Evolutionary conservation across 1,140 invertebrate species (phyloP).

Genomic region (Pseudoatta argentina): DNA sequence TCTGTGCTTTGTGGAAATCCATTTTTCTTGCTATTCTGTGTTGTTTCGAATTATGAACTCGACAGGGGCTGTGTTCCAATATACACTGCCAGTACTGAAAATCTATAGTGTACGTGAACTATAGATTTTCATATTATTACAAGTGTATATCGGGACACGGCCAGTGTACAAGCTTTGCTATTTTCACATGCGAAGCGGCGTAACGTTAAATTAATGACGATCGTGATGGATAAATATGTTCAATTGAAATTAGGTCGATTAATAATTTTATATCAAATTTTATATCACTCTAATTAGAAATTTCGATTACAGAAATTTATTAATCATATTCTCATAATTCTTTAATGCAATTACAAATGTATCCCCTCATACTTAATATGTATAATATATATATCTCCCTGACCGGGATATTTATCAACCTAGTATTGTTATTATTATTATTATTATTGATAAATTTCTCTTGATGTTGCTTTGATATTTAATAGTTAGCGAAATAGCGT

Average conservation of each 20-base stretch:
- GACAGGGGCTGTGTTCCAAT: neutral
- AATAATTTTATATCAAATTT: neutral
- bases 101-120: too few relatives aligned
- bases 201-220: conserved; percentile 38
- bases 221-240: conserved; percentile 35
- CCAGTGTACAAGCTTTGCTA: neutral
- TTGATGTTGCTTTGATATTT: conserved; percentile 22
- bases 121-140: too few relatives aligned
- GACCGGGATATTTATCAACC: conserved; percentile 17
- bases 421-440: neutral
- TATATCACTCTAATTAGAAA: conserved; percentile 10
- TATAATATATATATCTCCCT: neutral
- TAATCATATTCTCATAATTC: neutral
- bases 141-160: too few relatives aligned
- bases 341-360: neutral
- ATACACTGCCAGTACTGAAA: too few relatives aligned
- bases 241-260: conserved; percentile 26
- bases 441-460: conserved; percentile 35
- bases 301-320: conserved; percentile 34
- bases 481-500: conserved; percentile 2
- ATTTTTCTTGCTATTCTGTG: conserved; percentile 31
- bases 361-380: neutral
- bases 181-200: neutral
- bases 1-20: conserved; percentile 20
- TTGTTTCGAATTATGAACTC: conserved; percentile 46